Base-by-base conservation (phyloP, 2,888 invertebrate genomes). In the Hirtodrosophila histrioides region DNA sequence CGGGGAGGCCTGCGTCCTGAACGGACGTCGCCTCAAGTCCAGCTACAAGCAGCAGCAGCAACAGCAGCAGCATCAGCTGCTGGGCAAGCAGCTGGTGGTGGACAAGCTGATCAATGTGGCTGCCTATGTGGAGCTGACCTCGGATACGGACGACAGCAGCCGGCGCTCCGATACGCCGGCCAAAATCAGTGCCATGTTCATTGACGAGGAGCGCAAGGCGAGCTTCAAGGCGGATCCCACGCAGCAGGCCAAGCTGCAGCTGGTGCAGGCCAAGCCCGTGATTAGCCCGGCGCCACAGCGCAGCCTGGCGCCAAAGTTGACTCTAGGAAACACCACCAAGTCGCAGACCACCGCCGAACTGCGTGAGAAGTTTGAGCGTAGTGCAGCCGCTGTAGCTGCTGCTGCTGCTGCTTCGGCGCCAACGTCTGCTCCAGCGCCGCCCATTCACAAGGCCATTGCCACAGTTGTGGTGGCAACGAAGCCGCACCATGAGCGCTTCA, bases 21-120 rank as follows among this genome's bases (percentile, higher is more conserved):
- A 90, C 43, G 88, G 91, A 78, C 92, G 93, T 78, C 93, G 90
- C 35, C 46, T 85, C 43, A 81, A 81, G 55, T 77, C 80, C 43
- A 81, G 69, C 62, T 87, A 87, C 61, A 81, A 86, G 55, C 82
- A 80, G 24, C 73, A 70, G 10, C 37, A 40, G 8, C 65, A 60
- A 0, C 39, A 58, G 8, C 73, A 60, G 10, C 86, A 88, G 46
- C 83, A 83, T 11, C 76, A 75, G 11, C 23, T 71, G 35, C 64
- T 53, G 10, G 36, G 49, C 23, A 90, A 90, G 58, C 89, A 90
- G 43, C 88, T 88, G 67, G 73, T 92, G 43, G 90, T 91, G 17
- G 91, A 91, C 57, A 92, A 91, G 70, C 89, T 92, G 3, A 92
- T 92, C 43, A 92, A 92, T 77, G 92, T 92, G 58, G 92, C 92